phyloP scores from a whole-genome alignment of 2,888 invertebrate genomes.

The Archips crataeganus region DNA sequence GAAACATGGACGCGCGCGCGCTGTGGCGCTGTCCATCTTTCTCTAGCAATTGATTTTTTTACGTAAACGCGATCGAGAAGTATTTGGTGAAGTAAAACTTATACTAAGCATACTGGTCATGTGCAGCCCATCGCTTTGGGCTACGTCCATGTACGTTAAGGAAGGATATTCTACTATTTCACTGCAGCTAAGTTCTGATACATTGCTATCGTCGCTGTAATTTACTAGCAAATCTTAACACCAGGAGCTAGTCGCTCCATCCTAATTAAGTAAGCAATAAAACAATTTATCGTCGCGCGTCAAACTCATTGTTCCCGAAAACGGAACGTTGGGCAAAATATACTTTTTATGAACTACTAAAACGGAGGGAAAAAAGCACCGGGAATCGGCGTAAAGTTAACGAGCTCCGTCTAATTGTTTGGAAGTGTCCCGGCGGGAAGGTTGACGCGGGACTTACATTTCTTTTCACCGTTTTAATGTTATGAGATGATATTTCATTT shows the following conservation, averaged over 20 bases:
- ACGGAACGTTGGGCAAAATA: constrained; percentile 23
- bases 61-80: too few relatives aligned
- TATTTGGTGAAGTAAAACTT: too few relatives aligned
- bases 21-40: too few relatives aligned
- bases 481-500: constrained; percentile 77
- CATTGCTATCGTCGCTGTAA: not conserved
- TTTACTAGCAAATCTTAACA: not conserved
- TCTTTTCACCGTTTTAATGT: constrained; percentile 73
- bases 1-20: too few relatives aligned
- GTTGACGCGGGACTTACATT: constrained; percentile 65
- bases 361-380: constrained; percentile 59
- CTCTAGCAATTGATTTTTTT: too few relatives aligned
- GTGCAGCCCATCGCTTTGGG: too few relatives aligned
- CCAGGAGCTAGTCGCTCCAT: not conserved
- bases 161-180: too few relatives aligned
- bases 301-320: constrained; percentile 17
- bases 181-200: not conserved
- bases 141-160: too few relatives aligned
- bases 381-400: constrained; percentile 72
- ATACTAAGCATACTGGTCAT: too few relatives aligned
- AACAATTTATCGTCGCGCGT: constrained; percentile 19
- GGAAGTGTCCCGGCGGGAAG: constrained; percentile 69
- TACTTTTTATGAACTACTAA: constrained; percentile 63
- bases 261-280: constrained; percentile 16
- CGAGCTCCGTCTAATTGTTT: constrained; percentile 82